Conservation (phyloP, 2,113 vertebrate genomes). For the Himantopus leucocephalus region DNA sequence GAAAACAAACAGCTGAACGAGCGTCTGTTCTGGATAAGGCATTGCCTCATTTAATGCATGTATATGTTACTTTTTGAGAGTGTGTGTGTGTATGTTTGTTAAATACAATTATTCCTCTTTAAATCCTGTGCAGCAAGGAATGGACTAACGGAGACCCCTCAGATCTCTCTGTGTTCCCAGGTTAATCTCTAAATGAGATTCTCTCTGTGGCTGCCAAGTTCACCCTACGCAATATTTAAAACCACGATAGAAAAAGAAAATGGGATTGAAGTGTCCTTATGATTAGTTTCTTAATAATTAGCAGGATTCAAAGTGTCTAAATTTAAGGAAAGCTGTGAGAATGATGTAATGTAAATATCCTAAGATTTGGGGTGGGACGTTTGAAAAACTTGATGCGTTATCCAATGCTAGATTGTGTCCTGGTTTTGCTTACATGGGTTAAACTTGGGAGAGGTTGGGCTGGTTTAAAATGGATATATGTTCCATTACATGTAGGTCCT, state of each 20-base stretch:
- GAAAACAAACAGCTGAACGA: constrained; percentile 41
- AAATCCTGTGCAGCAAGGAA: neutral
- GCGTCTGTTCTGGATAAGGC: constrained; percentile 26
- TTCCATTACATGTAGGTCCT: neutral
- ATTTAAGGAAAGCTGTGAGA: neutral
- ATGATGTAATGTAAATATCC: neutral
- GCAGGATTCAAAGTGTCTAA: neutral
- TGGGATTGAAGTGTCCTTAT: neutral
- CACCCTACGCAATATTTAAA: constrained; percentile 18
- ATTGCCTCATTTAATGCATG: neutral
- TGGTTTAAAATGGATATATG: neutral
- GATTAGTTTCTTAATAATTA: neutral
- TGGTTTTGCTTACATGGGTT: neutral
- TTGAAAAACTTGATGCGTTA: neutral
- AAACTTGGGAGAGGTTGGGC: neutral
- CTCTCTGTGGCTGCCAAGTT: constrained; percentile 23
- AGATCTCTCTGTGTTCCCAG: neutral
- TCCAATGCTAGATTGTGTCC: neutral
- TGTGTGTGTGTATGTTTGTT: neutral
- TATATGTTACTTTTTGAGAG: neutral
- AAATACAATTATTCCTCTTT: constrained; percentile 8
- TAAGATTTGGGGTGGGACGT: neutral
- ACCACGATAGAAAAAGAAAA: constrained; percentile 17
- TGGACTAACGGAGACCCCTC: neutral
- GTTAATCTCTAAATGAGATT: constrained; percentile 68